These are phyloP conservation scores for Ursus arctos DNA, from an alignment of 2,113 vertebrate species.

Conservation along the genomic window DNA sequence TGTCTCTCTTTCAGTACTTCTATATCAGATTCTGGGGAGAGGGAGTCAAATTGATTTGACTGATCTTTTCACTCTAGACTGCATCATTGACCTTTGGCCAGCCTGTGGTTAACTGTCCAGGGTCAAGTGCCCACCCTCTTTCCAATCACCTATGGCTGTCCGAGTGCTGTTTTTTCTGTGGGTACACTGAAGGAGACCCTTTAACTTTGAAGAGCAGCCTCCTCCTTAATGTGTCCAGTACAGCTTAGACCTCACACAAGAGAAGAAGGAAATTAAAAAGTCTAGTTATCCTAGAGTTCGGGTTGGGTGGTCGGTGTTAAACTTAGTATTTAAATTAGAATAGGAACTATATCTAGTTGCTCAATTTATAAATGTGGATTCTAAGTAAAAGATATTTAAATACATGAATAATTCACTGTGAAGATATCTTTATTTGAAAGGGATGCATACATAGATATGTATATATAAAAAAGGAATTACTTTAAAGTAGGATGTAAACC, in stretches of 20 bases:
- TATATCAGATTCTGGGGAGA: background rate
- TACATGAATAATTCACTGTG: background rate
- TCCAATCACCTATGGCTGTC: background rate
- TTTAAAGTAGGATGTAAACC: background rate
- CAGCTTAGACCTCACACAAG: background rate
- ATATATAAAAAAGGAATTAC: background rate
- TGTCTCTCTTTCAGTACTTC: background rate
- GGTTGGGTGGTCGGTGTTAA: background rate
- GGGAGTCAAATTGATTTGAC: background rate
- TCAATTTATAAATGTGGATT: conserved; percentile 25
- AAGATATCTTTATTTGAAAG: background rate
- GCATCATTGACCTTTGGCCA: background rate
- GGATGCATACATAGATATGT: no score
- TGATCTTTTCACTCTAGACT: background rate
- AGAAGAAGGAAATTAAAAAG: background rate
- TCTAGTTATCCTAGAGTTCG: background rate
- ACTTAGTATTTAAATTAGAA: background rate
- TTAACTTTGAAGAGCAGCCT: background rate
- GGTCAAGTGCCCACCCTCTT: background rate
- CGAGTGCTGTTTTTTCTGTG: background rate
- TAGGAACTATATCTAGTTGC: background rate
- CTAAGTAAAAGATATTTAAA: conserved; percentile 21
- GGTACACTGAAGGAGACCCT: background rate
- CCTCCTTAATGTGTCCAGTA: background rate
- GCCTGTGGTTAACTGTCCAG: background rate